Percentiles rank a stretch among this genome's conserved stretches.
Conservation (phyloP, 1,140 invertebrate genomes). For the Uloborus diversus region DNA sequence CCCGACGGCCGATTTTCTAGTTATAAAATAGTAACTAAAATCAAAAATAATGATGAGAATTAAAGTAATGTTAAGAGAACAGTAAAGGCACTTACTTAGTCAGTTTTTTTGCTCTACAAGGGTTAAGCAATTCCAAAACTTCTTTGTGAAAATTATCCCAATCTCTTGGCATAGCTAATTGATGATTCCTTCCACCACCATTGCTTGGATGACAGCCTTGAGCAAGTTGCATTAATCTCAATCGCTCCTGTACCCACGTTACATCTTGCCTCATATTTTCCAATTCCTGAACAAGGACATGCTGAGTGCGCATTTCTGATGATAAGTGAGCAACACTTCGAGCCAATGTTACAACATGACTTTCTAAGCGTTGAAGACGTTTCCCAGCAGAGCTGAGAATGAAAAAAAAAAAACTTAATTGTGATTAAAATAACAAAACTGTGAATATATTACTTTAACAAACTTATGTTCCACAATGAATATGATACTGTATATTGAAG, state of each 20-base stretch:
- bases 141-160: slow-evolving; percentile 64
- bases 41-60: no score
- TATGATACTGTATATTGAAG: no score
- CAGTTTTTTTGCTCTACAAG: slow-evolving; percentile 69
- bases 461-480: no score
- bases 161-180: slow-evolving; percentile 48
- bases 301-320: slow-evolving; percentile 90
- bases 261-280: slow-evolving; percentile 87
- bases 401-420: slow-evolving; percentile 43
- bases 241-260: slow-evolving; percentile 76
- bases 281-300: slow-evolving; percentile 89
- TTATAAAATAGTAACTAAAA: no score
- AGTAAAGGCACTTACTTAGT: slow-evolving; percentile 68
- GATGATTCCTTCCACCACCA: neutral
- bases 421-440: no score
- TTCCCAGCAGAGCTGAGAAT: slow-evolving; percentile 79
- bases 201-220: slow-evolving; percentile 24
- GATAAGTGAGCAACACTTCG: slow-evolving; percentile 91
- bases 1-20: no score
- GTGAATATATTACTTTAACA: no score
- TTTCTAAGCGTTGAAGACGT: slow-evolving; percentile 87
- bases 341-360: slow-evolving; percentile 90
- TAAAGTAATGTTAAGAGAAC: no score
- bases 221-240: slow-evolving; percentile 57
- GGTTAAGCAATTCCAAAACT: slow-evolving; percentile 75